Conservation (phyloP, 2,888 invertebrate species). For the Ophion obscuratus region DNA sequence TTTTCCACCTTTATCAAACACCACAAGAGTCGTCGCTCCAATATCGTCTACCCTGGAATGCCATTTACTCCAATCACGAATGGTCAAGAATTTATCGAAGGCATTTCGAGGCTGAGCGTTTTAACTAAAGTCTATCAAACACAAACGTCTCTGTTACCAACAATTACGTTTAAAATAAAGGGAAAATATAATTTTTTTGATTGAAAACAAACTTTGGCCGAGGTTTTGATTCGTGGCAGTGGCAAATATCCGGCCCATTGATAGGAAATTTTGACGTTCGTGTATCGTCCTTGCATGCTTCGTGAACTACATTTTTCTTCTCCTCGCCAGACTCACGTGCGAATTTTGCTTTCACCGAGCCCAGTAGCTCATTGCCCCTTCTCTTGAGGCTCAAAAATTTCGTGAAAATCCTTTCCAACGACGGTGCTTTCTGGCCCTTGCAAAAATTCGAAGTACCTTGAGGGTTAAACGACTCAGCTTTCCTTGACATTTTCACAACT, state of each 20-base stretch:
- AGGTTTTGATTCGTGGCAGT: conserved; percentile 24
- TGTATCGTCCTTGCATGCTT: not conserved
- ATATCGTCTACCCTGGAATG: conserved; percentile 26
- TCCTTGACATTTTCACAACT: conserved; percentile 40
- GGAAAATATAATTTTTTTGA: not conserved
- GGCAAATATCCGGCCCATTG: conserved; percentile 19
- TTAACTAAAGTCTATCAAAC: not conserved
- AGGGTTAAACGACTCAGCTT: conserved; percentile 22
- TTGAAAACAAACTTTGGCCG: conserved; percentile 22
- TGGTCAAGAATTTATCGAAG: not conserved
- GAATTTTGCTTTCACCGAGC: conserved; percentile 27
- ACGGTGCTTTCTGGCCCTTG: conserved; percentile 2
- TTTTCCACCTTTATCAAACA: conserved; percentile 20
- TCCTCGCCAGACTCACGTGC: not conserved
- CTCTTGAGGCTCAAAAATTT: conserved; percentile 32
- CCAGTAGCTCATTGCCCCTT: conserved; percentile 8
- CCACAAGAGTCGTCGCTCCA: conserved; percentile 19
- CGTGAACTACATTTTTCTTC: not conserved
- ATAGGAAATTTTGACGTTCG: not conserved
- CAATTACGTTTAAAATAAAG: not conserved
- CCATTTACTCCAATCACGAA: conserved; percentile 39
- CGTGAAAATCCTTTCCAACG: not conserved
- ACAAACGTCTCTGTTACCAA: not conserved
- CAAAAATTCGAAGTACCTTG: not conserved
- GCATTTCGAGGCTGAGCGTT: not conserved